phyloP scores from a whole-genome alignment of 1,140 invertebrate genomes.

The Euglossa dilemma region DNA sequence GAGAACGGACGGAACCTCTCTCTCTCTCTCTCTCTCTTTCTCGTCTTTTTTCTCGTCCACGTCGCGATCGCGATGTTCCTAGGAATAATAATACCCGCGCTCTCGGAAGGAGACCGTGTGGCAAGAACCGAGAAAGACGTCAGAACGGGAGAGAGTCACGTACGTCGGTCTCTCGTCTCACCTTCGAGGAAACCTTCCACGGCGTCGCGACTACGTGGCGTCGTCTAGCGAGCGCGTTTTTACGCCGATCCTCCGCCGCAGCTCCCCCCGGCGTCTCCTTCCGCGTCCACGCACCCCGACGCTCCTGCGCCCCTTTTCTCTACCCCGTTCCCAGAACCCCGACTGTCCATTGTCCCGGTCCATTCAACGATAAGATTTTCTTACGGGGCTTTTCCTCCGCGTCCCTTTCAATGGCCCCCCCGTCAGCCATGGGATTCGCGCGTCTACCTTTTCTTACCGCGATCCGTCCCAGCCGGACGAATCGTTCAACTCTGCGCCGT shows the following conservation, averaged over 20 bases:
- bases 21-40: background rate
- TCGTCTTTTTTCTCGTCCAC: background rate
- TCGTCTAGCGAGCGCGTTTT: slow-evolving; percentile 41
- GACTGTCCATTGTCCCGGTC: background rate
- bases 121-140: slow-evolving; percentile 2
- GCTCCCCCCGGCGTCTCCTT: background rate
- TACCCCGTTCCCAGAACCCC: too few relatives aligned
- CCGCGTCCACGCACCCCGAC: slow-evolving; percentile 25
- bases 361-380: slow-evolving; percentile 41
- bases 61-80: slow-evolving; percentile 36
- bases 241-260: background rate
- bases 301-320: background rate
- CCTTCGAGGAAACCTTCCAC: slow-evolving; percentile 37
- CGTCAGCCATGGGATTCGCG: slow-evolving; percentile 5
- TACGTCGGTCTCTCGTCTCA: slow-evolving; percentile 31
- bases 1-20: background rate
- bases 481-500: slow-evolving; percentile 14
- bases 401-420: slow-evolving; percentile 5
- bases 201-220: slow-evolving; percentile 47
- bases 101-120: background rate
- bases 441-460: slow-evolving; percentile 7
- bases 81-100: slow-evolving; percentile 43
- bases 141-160: slow-evolving; percentile 24
- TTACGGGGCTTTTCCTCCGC: slow-evolving; percentile 8
- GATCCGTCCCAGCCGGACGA: background rate